These are phyloP conservation scores for Rhizomys pruinosus DNA, from an alignment of 2,113 vertebrate genomes.

Conservation along the genomic window DNA sequence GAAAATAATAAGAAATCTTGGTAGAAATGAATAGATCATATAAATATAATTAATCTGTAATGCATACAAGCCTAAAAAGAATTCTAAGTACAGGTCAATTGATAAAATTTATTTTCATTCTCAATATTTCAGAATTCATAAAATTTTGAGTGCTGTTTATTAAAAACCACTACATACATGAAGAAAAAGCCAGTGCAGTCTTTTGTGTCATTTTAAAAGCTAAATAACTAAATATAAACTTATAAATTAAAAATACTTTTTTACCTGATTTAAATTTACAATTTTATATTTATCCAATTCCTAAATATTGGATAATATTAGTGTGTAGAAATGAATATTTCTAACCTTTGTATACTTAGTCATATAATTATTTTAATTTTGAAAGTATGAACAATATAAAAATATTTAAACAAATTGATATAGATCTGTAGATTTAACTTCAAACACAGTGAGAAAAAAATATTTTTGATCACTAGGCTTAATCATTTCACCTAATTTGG, in stretches of 20 bases:
- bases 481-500: not conserved
- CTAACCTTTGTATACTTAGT: no score
- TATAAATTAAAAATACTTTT: not conserved
- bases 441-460: not conserved
- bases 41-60: not conserved
- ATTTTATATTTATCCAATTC: not conserved
- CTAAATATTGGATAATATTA: not conserved
- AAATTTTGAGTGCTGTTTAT: not conserved
- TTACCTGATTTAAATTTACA: not conserved
- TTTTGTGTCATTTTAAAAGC: not conserved
- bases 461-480: not conserved
- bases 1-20: not conserved
- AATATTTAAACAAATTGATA: not conserved
- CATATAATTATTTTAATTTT: not conserved
- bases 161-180: not conserved
- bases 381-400: not conserved
- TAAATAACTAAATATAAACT: not conserved
- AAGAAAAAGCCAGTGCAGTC: not conserved
- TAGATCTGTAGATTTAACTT: not conserved
- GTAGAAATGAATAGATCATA: not conserved
- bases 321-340: not conserved
- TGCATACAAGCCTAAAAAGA: not conserved
- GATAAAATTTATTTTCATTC: not conserved
- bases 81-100: not conserved
- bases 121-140: not conserved